Evolutionary conservation across 2,888 invertebrate genomes (phyloP).

Genomic region (Gryllus longicercus): DNA sequence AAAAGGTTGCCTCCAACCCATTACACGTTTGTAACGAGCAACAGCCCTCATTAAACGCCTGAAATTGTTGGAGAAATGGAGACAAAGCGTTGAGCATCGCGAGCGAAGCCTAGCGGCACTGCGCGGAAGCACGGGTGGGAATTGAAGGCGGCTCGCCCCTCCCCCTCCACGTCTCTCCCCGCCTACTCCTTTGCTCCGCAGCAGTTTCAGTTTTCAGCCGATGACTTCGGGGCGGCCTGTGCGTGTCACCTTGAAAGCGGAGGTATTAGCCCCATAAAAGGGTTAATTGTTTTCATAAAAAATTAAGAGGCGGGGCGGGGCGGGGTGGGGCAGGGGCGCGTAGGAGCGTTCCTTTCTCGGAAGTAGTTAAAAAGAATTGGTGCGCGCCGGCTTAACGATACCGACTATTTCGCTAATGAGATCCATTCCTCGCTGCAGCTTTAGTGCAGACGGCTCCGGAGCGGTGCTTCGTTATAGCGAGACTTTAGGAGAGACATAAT

Average conservation of each 20-base stretch:
- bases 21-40: too few species aligned
- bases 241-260: neutral
- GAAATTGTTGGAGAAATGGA: too few species aligned
- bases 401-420: conserved; percentile 10
- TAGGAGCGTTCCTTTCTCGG: neutral
- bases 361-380: conserved; percentile 2
- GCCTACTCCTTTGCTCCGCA: neutral
- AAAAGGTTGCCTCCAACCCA: too few species aligned
- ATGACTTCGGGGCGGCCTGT: neutral
- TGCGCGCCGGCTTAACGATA: neutral
- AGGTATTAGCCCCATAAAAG: neutral
- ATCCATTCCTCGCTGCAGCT: neutral
- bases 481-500: conserved; percentile 6
- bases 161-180: too few species aligned
- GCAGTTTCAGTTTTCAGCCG: conserved; percentile 17
- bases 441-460: neutral
- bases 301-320: neutral
- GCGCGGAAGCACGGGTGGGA: too few species aligned
- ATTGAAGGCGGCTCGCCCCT: too few species aligned
- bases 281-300: conserved; percentile 17
- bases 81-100: too few species aligned
- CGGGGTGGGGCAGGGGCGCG: neutral
- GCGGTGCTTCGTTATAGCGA: conserved; percentile 3
- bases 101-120: too few species aligned
- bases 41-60: too few species aligned